These are phyloP conservation scores for Trilocha varians DNA, from an alignment of 2,888 invertebrate genomes.

Conservation along the genomic window DNA sequence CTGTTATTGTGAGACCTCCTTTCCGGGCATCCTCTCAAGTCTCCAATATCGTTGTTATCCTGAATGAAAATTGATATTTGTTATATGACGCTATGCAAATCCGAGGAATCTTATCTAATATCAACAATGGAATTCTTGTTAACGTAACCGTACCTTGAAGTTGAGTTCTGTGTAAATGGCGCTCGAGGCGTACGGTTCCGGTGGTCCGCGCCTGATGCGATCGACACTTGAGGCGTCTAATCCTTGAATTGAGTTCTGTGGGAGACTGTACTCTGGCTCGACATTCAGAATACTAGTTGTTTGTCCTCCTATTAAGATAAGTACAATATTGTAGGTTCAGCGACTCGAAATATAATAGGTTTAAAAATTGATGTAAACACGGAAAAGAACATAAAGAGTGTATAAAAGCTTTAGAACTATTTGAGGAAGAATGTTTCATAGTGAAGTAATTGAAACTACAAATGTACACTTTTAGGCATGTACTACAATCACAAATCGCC, in stretches of 20 bases:
- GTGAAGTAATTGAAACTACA: slow-evolving; percentile 2
- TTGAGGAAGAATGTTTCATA: too few species aligned
- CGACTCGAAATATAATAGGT: too few species aligned
- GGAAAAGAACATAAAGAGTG: too few species aligned
- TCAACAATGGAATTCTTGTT: slow-evolving; percentile 38
- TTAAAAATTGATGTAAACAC: too few species aligned
- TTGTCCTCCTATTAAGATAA: slow-evolving; percentile 46
- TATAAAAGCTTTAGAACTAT: too few species aligned
- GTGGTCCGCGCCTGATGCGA: slow-evolving; percentile 56
- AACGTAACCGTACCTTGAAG: slow-evolving; percentile 67
- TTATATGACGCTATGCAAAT: slow-evolving; percentile 41
- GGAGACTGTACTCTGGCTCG: slow-evolving; percentile 64
- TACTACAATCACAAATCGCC: background rate
- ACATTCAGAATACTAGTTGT: slow-evolving; percentile 60
- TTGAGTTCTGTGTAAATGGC: slow-evolving; percentile 72
- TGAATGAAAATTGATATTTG: slow-evolving; percentile 42
- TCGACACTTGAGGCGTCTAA: slow-evolving; percentile 60
- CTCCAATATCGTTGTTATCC: slow-evolving; percentile 64
- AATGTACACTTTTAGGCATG: slow-evolving; percentile 2
- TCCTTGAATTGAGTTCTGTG: slow-evolving; percentile 64
- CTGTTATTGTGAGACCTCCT: slow-evolving; percentile 68
- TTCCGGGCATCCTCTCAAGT: slow-evolving; percentile 59
- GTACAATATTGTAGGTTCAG: background rate
- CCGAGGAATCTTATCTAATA: slow-evolving; percentile 46
- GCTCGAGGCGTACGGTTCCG: slow-evolving; percentile 65